A percentile compares a stretch with the other conserved stretches of the same genome.
These are phyloP conservation scores for Tenebrio molitor DNA, from an alignment of 1,140 invertebrate species.

Conservation along the genomic window DNA sequence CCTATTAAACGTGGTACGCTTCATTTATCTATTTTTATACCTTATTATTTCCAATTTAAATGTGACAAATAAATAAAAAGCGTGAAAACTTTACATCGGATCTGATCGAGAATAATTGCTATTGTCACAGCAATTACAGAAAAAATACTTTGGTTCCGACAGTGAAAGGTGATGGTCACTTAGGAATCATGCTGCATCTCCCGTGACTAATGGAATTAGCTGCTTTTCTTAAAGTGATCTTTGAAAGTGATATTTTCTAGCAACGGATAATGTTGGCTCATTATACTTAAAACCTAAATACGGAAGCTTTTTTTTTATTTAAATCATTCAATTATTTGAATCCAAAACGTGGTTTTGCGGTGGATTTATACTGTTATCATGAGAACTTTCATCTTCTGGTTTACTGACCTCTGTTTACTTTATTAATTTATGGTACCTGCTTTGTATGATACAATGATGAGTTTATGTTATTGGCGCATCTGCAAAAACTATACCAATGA, in stretches of 20 bases:
- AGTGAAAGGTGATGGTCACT: conserved; percentile 4
- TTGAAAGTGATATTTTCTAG: conserved; percentile 14
- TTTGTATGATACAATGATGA: not conserved
- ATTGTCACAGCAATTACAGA: too few relatives aligned
- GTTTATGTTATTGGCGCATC: too few relatives aligned
- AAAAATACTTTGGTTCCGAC: conserved; percentile 2
- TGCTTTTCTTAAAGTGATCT: conserved; percentile 1
- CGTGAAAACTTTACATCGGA: too few relatives aligned
- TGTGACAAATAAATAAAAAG: too few relatives aligned
- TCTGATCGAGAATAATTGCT: too few relatives aligned
- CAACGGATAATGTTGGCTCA: not conserved
- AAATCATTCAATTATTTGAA: conserved; percentile 29
- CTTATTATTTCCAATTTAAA: too few relatives aligned
- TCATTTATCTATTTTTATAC: too few relatives aligned
- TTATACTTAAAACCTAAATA: conserved; percentile 5
- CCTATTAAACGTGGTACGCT: too few relatives aligned
- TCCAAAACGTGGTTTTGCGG: conserved; percentile 28
- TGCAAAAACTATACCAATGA: too few relatives aligned
- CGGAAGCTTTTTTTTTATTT: conserved; percentile 28
- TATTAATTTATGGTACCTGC: not conserved
- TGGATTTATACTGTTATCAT: conserved; percentile 8
- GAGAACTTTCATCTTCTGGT: conserved; percentile 13
- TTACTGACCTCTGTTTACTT: conserved; percentile 10
- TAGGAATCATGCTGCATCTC: not conserved
- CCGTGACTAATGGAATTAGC: not conserved